These are phyloP conservation scores for Nasua narica DNA, from an alignment of 2,797 vertebrate species.

Conservation along the genomic window DNA sequence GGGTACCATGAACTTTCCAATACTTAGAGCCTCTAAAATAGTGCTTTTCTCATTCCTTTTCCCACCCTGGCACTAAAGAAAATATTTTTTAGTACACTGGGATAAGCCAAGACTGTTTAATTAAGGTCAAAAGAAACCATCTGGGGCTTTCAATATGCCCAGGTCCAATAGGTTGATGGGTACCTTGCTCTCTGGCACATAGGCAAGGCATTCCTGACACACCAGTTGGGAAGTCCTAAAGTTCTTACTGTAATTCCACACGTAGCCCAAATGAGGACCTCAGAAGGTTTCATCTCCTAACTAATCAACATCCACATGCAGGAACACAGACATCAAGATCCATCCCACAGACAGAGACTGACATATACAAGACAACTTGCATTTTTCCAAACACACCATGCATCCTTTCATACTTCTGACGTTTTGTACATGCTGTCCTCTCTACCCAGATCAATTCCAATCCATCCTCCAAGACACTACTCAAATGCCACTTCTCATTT, in stretches of 20 bases:
- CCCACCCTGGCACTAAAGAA: slow-evolving; percentile 23
- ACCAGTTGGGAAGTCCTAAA: slow-evolving; percentile 1
- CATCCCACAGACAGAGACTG: background rate
- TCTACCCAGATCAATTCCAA: slow-evolving; percentile 50
- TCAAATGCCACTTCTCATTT: slow-evolving; percentile 50
- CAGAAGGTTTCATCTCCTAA: background rate
- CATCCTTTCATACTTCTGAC: slow-evolving; percentile 7
- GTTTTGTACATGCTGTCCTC: slow-evolving; percentile 37
- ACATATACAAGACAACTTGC: background rate
- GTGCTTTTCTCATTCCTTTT: slow-evolving; percentile 25
- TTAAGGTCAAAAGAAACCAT: slow-evolving; percentile 38
- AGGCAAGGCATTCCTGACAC: background rate
- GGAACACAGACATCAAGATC: background rate
- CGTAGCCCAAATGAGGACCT: slow-evolving; percentile 6
- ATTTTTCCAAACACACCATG: background rate
- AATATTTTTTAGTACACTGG: background rate
- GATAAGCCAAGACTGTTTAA: slow-evolving; percentile 17
- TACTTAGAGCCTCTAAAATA: slow-evolving; percentile 29
- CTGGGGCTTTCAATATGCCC: background rate
- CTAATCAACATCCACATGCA: background rate
- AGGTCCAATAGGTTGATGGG: background rate
- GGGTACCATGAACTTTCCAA: slow-evolving; percentile 3
- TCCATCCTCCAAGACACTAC: slow-evolving; percentile 1
- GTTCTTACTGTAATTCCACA: background rate
- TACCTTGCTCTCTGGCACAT: background rate